Evolutionary conservation across 1,140 invertebrate genomes (phyloP), one percentile per base, ranked within the genome.

Genomic region (Rhysida immarginata): DNA sequence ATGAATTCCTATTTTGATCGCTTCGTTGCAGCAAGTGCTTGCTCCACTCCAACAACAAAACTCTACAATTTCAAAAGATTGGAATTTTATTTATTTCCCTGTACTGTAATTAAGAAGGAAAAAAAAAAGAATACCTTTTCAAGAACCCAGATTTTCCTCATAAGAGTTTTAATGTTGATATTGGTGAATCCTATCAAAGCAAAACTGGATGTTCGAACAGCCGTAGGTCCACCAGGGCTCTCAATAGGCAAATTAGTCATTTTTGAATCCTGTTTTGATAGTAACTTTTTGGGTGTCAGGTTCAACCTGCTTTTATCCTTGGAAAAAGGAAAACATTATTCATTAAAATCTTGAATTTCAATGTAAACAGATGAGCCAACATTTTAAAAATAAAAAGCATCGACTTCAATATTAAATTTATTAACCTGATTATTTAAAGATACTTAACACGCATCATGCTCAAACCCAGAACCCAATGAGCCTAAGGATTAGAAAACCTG

Each of bases 171-270:
- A 58, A 82, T 81, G 26, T 79, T 85, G 45, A 89, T 78, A 50
- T 79, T 79, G 23, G 89, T 77, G 63, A 86, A 82, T 58, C 83
- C 82, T 55, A 92, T 74, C 1, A 87, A 84, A 49, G 79, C 76
- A 67, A 95, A 89, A 58, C 83, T 80, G 2, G 90, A 82, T 0
- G 83, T 81, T 53, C 87, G 76, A 0, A 94, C 86, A 14, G 82
- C 81, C 61, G 75, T 76, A 1, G 88, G 87, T 1, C 90, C 89
- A 20, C 81, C 87, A 14, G 89, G 87, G 62, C 84, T 88, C 61
- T 85, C 81, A 45, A 86, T 76, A 14, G 76, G 73, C 1, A 82
- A 80, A 65, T 79, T 79, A n/a, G n/a, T n/a, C n/a, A n/a, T n/a
- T 23, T 81, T 68, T 49, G 77, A 83, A 48, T 82, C 81, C 56